Evolutionary conservation across 2,797 vertebrate genomes (phyloP).

Genomic region (Gallinago nigripennis): DNA sequence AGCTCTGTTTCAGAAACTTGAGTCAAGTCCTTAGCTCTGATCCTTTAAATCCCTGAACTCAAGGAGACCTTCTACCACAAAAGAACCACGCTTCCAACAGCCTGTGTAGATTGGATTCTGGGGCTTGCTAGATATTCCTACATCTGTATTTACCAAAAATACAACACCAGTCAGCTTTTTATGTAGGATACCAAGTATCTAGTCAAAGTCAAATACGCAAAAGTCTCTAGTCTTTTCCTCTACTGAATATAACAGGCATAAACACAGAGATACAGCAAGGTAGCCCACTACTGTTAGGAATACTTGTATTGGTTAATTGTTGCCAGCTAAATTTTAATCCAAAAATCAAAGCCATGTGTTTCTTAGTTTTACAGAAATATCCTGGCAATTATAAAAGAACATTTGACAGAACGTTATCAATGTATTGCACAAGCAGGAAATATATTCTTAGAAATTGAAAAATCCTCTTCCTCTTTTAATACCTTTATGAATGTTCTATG

Average conservation of each 20-base stretch:
- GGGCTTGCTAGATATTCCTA: not conserved
- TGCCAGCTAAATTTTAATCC: not conserved
- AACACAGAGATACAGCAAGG: not conserved
- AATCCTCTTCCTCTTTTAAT: not conserved
- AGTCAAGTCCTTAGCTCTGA: not conserved
- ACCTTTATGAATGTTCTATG: not conserved
- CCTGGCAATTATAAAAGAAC: not conserved
- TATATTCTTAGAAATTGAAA: accelerated
- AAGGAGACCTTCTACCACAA: not conserved
- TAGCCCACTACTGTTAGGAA: not conserved
- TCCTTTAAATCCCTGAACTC: not conserved
- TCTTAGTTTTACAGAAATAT: not conserved
- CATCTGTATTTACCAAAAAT: not conserved
- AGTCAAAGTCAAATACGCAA: accelerated
- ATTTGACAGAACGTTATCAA: not conserved
- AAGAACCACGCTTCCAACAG: not conserved
- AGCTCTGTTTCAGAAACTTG: not conserved
- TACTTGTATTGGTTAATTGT: not conserved
- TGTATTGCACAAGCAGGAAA: not conserved
- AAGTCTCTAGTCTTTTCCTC: not conserved
- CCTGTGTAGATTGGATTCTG: not conserved
- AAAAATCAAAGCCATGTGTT: not conserved
- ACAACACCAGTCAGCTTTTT: not conserved
- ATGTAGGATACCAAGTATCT: too few relatives aligned
- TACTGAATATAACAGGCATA: not conserved